Conservation (phyloP, 2,113 vertebrate genomes). For the Clarias gariepinus region DNA sequence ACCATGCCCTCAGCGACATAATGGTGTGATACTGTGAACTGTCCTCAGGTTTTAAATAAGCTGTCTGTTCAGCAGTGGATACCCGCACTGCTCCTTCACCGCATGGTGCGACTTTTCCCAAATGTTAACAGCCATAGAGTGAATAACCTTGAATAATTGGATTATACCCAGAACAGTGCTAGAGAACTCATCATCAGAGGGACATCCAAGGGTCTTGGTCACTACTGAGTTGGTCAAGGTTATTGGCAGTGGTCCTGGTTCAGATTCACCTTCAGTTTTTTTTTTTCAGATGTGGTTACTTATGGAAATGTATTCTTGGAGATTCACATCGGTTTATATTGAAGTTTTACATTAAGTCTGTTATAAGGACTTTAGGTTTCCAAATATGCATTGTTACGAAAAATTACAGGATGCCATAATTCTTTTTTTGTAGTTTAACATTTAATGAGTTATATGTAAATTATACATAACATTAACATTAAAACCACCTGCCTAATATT, state of each 20-base stretch:
- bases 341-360: background rate
- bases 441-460: no score
- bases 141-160: background rate
- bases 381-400: no score
- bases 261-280: background rate
- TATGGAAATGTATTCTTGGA: background rate
- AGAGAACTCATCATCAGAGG: background rate
- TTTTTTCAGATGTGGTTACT: background rate
- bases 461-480: no score
- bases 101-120: background rate
- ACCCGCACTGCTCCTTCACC: background rate
- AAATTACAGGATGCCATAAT: no score
- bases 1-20: background rate
- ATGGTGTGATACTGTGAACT: background rate
- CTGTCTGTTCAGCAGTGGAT: constrained; percentile 1
- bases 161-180: background rate
- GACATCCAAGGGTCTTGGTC: background rate
- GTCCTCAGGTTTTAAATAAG: background rate
- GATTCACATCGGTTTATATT: background rate
- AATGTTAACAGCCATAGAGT: background rate
- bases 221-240: background rate
- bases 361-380: background rate
- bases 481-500: no score
- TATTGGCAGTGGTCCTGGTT: background rate
- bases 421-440: no score